These are phyloP conservation scores for Gymnothorax reevesii DNA, from an alignment of 2,797 vertebrate species.

Conservation along the genomic window DNA sequence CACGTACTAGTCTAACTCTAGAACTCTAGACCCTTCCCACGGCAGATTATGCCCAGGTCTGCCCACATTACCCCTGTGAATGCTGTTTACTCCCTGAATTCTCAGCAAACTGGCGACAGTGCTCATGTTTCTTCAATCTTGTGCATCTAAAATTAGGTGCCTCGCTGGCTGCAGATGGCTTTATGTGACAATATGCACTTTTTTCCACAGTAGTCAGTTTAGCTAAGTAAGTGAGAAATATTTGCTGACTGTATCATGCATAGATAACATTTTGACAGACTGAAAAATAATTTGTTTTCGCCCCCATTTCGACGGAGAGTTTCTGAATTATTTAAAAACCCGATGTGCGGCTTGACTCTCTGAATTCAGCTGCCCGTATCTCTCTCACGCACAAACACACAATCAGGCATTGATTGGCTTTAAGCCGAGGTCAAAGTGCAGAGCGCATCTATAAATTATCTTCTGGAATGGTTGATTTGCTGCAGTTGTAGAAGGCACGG, in stretches of 20 bases:
- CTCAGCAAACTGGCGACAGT: background rate
- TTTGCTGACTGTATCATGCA: background rate
- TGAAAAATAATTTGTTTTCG: conserved; percentile 32
- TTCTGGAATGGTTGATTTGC: conserved; percentile 27
- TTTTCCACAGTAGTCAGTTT: background rate
- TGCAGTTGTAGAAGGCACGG: conserved; percentile 12
- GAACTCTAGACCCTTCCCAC: too few species aligned
- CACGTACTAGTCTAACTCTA: too few species aligned
- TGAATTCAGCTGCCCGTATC: conserved; percentile 38
- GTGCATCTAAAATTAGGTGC: background rate
- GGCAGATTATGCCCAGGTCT: background rate
- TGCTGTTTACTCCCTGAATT: background rate
- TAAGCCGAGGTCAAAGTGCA: background rate
- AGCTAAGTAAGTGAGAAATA: background rate
- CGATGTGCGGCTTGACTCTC: conserved; percentile 37
- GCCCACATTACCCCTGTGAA: background rate
- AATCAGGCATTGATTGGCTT: conserved; percentile 1
- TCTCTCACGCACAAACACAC: background rate
- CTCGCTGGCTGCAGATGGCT: background rate
- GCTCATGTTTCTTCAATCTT: background rate
- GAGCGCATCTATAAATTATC: conserved; percentile 14
- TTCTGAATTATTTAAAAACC: background rate
- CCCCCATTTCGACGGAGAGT: conserved; percentile 39
- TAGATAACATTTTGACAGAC: conserved; percentile 3
- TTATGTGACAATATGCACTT: background rate